Evolutionary conservation across 2,797 vertebrate species (phyloP).

Genomic region (Gallinago stenura): DNA sequence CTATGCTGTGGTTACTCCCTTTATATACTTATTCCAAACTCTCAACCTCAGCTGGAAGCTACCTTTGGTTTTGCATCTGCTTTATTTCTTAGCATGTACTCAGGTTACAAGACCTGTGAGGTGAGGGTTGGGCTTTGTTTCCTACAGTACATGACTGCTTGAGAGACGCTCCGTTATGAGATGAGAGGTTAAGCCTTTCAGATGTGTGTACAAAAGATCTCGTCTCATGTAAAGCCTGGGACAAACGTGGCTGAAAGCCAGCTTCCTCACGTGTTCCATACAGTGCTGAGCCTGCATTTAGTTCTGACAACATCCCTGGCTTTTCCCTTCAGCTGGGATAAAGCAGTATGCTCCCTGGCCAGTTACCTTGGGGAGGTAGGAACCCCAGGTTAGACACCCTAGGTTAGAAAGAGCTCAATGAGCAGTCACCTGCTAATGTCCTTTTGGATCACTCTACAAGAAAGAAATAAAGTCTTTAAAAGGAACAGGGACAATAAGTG

Average conservation of each 20-base stretch:
- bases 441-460: neutral
- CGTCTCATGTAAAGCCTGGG: neutral
- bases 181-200: neutral
- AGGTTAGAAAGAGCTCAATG: neutral
- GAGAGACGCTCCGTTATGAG: neutral
- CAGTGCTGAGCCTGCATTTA: neutral
- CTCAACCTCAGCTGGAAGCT: neutral
- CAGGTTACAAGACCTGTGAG: neutral
- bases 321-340: neutral
- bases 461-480: neutral
- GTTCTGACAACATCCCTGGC: neutral
- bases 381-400: neutral
- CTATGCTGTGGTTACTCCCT: neutral
- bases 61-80: neutral
- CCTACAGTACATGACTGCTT: neutral
- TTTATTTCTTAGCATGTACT: neutral
- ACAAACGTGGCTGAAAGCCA: neutral
- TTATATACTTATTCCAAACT: neutral
- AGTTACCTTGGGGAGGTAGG: neutral
- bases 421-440: neutral
- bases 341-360: neutral
- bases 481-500: neutral
- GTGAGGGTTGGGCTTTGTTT: neutral
- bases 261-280: neutral
- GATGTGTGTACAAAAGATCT: neutral